Conservation (phyloP, 2,797 vertebrate genomes). For the Rhinophrynus dorsalis region DNA sequence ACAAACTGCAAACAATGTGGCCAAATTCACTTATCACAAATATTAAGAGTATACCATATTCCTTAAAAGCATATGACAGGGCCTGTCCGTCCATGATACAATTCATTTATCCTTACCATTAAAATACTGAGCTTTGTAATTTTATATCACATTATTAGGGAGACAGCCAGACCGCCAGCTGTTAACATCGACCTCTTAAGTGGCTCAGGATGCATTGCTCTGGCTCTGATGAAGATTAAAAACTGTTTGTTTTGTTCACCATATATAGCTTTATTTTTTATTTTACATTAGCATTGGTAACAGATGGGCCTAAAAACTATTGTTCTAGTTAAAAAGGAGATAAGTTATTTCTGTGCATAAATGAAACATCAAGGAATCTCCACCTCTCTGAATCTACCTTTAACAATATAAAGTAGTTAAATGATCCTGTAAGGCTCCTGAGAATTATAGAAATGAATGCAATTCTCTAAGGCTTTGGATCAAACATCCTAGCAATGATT, state of each 20-base stretch:
- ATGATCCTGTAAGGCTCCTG: background rate
- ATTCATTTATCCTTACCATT: no score
- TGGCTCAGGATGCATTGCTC: conserved; percentile 26
- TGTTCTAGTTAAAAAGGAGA: conserved; percentile 31
- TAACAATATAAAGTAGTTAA: conserved; percentile 32
- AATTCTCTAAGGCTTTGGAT: conserved; percentile 38
- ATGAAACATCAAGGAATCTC: conserved; percentile 28
- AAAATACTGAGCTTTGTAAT: no score
- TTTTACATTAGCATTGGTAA: conserved; percentile 28
- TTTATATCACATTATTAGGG: conserved; percentile 24
- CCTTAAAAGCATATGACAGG: no score
- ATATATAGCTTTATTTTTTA: conserved; percentile 41
- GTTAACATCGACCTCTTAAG: conserved; percentile 37
- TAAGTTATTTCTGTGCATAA: conserved; percentile 32
- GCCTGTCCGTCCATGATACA: no score
- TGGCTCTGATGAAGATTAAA: conserved; percentile 46
- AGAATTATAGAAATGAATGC: conserved; percentile 16
- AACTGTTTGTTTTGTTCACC: conserved; percentile 32
- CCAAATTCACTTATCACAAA: no score
- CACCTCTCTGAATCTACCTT: conserved; percentile 40
- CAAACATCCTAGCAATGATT: conserved; percentile 38
- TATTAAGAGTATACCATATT: no score
- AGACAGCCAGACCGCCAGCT: conserved; percentile 33
- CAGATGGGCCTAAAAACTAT: conserved; percentile 44
- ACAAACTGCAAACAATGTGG: no score